Evolutionary conservation across 1,140 invertebrate genomes (phyloP).

Genomic region (Stegodyphus dumicola): DNA sequence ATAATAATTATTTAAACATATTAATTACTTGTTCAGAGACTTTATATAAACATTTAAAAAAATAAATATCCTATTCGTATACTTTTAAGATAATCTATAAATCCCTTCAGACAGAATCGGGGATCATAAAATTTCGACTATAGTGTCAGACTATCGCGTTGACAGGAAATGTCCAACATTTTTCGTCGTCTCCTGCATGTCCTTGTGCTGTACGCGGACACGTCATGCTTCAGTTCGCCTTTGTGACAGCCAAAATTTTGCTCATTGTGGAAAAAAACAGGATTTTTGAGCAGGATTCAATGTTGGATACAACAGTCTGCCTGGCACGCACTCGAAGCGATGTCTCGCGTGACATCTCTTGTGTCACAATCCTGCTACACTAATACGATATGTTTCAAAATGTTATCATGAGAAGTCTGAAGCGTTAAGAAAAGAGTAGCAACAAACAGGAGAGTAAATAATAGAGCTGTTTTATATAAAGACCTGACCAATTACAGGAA

Average conservation of each 20-base stretch:
- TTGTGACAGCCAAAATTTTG: neutral
- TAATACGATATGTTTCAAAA: neutral
- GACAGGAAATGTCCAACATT: too few relatives aligned
- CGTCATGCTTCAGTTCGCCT: neutral
- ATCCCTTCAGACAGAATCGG: too few relatives aligned
- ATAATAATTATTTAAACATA: too few relatives aligned
- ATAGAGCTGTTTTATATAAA: neutral
- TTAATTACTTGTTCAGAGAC: too few relatives aligned
- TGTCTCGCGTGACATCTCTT: neutral
- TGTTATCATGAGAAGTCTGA: neutral
- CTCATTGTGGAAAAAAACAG: conserved; percentile 12
- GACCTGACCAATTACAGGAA: neutral
- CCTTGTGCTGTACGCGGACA: neutral
- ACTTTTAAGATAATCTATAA: too few relatives aligned
- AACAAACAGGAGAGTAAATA: neutral
- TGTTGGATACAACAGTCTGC: conserved; percentile 14
- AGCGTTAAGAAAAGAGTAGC: neutral
- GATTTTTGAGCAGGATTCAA: conserved; percentile 31
- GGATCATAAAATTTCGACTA: too few relatives aligned
- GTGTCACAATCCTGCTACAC: too few relatives aligned
- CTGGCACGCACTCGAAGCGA: neutral
- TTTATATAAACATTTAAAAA: too few relatives aligned
- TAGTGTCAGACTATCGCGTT: too few relatives aligned
- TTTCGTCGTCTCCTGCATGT: too few relatives aligned
- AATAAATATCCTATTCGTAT: too few relatives aligned